phyloP scores from a whole-genome alignment of 2,113 vertebrate species.

The Deroptyus accipitrinus region DNA sequence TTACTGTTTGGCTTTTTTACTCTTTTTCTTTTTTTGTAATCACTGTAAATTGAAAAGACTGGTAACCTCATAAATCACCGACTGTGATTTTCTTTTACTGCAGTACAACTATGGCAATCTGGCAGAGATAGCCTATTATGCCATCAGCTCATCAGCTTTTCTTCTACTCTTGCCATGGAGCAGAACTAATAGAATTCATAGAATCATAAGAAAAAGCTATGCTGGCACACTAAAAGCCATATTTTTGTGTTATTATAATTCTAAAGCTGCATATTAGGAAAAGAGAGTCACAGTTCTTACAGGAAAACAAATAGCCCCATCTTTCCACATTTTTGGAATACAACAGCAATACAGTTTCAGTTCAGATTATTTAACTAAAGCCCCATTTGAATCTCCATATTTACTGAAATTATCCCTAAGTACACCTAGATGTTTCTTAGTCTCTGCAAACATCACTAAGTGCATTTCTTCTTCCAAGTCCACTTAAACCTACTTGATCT shows the following conservation, averaged over 20 bases:
- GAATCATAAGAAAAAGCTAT: not conserved
- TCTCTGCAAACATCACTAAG: not conserved
- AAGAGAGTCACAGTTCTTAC: not conserved
- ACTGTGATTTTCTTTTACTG: not conserved
- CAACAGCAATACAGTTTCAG: not conserved
- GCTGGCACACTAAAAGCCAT: not conserved
- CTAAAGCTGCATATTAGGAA: not conserved
- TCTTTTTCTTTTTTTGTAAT: not conserved
- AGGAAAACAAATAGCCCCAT: conserved; percentile 15
- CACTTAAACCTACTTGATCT: not conserved
- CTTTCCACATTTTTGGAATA: not conserved
- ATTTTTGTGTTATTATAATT: conserved; percentile 12
- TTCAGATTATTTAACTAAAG: not conserved
- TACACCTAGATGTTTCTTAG: not conserved
- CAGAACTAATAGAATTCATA: conserved; percentile 14
- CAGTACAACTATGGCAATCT: not conserved
- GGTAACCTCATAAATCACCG: not conserved
- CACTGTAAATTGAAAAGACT: not conserved
- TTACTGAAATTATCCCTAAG: not conserved
- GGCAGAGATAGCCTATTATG: not conserved
- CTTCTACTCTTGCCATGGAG: not conserved
- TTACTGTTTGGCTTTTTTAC: not conserved
- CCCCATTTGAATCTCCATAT: not conserved
- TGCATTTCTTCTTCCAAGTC: not conserved
- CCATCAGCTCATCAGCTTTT: not conserved